Evolutionary conservation across 2,113 vertebrate genomes (phyloP), one percentile per base, ranked within the genome.

Genomic region (Struthio camelus): DNA sequence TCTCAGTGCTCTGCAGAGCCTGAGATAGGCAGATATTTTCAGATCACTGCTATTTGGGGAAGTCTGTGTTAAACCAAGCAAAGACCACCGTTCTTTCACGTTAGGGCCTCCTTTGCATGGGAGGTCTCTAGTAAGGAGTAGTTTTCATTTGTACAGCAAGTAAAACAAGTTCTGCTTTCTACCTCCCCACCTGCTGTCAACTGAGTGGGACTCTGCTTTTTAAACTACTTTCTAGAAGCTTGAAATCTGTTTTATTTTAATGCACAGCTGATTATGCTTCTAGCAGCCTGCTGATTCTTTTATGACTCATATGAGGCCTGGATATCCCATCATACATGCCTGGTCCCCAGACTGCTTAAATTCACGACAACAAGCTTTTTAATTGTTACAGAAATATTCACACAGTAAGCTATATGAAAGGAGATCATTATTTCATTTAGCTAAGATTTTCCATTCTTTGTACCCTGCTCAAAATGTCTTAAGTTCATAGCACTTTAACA

Each of bases 381-480:
- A 80, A 82, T 94, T 96, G 81, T 91, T 92, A 85, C 44, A 91
- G 91, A 96, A 95, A 79, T 59, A 40, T 88, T 94, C 90, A 58
- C 70, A 27, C 69, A 95, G 48, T 71, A 71, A 81, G 79, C 79
- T 91, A 34, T 92, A 87, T 98, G 97, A 98, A 98, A 97, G 96
- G 73, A 95, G 82, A 44, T 96, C 87, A 94, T 98, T 98, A 95
- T 98, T 97, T 96, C 87, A 83, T 92, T 94, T 87, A 94, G 73
- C 94, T 80, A 70, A 94, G 80, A 95, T 97, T 97, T 98, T 95
- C 96, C 94, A 70, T 92, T 86, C 81, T 94, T 94, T 90, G n/a
- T 93, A 70, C 64, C 48, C 65, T 96, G 89, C 87, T 91, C 89
- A 89, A 97, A 97, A 96, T 97, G 85, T 94, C 97, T 94, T 38